These are phyloP conservation scores for Metopolophium dirhodum DNA, from an alignment of 1,140 invertebrate genomes.

Conservation along the genomic window DNA sequence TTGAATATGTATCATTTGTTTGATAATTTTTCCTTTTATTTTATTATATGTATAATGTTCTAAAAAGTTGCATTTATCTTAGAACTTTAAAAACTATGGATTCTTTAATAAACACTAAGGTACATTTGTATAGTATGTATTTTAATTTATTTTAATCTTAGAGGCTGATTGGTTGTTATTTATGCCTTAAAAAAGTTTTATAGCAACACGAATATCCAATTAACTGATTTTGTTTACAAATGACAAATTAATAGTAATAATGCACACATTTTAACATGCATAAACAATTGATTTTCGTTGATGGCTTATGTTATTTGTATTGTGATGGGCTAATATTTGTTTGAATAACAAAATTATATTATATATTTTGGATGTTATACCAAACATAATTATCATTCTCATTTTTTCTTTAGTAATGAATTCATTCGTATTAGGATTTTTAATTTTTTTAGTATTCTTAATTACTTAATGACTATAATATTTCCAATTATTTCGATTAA, in stretches of 20 bases:
- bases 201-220: no score
- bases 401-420: not conserved
- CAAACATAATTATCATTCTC: no score
- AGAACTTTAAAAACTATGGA: not conserved
- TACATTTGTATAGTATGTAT: not conserved
- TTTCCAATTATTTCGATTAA: not conserved
- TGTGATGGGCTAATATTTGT: not conserved
- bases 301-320: not conserved
- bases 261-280: not conserved
- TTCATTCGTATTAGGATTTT: not conserved
- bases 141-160: not conserved
- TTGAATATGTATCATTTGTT: not conserved
- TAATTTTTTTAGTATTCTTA: not conserved
- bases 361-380: not conserved
- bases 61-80: no score
- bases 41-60: not conserved
- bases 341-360: not conserved
- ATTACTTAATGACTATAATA: not conserved
- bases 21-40: not conserved
- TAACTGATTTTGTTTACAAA: not conserved
- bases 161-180: no score
- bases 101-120: not conserved
- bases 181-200: not conserved
- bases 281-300: not conserved
- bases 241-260: not conserved